These are phyloP conservation scores for Sycophaga agraensis DNA, from an alignment of 1,140 invertebrate species.

Conservation along the genomic window DNA sequence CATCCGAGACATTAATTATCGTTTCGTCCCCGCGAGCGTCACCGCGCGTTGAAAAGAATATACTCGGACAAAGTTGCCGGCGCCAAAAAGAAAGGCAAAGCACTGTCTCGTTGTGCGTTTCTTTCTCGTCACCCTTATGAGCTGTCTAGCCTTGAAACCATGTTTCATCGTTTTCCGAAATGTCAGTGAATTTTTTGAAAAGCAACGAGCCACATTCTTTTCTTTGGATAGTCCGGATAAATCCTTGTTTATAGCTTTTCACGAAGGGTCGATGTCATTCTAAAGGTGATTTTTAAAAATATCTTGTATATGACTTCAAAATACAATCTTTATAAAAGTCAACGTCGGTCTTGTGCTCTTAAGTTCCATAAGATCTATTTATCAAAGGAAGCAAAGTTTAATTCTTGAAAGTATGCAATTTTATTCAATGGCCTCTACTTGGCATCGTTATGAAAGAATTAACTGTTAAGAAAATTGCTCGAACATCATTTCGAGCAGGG, in stretches of 20 bases:
- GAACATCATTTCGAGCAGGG: too few species aligned
- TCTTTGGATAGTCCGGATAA: too few species aligned
- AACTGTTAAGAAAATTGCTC: neutral
- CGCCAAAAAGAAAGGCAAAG: neutral
- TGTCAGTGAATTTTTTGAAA: conserved; percentile 4
- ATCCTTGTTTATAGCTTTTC: too few species aligned
- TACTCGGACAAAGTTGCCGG: conserved; percentile 5
- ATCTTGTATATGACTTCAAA: too few species aligned
- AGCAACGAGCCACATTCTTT: neutral
- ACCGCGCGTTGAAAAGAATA: conserved; percentile 17
- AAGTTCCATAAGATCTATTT: too few species aligned
- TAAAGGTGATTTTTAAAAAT: too few species aligned
- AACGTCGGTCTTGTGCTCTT: too few species aligned
- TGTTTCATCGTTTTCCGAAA: conserved; percentile 14
- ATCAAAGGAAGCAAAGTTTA: too few species aligned
- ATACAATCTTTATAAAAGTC: too few species aligned
- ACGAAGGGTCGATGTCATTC: too few species aligned
- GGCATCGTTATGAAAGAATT: conserved; percentile 21
- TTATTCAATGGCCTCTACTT: too few species aligned
- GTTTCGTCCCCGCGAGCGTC: too few species aligned
- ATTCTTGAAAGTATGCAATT: neutral
- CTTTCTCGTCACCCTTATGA: neutral
- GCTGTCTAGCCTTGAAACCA: neutral
- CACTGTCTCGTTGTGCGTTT: conserved; percentile 12
- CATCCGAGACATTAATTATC: conserved; percentile 28